These are phyloP conservation scores for Palythoa caribaeorum DNA, from an alignment of 92 coral and sea anemone species.

Conservation along the genomic window DNA sequence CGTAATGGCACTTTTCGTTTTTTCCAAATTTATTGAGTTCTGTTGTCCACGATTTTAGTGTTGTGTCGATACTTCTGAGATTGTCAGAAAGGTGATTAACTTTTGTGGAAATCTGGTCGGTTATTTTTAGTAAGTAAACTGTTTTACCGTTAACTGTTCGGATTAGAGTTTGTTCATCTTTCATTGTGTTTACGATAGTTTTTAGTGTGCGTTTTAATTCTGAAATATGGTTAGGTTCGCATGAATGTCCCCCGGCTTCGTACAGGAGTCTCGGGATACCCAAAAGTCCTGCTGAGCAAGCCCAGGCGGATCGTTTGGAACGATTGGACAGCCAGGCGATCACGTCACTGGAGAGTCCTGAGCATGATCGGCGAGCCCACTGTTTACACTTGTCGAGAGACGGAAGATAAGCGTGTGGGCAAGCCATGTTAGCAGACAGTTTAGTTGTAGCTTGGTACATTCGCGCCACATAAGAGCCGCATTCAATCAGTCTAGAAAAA, in stretches of 20 bases:
- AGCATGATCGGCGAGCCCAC: not conserved
- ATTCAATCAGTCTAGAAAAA: not conserved
- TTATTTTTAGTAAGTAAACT: slow-evolving; percentile 12
- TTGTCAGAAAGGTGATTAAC: not conserved
- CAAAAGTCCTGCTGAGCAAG: no score
- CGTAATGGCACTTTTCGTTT: slow-evolving; percentile 19
- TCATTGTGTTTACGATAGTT: no score
- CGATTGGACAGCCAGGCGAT: no score
- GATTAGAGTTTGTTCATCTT: no score
- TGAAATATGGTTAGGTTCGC: no score
- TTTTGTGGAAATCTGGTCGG: slow-evolving; percentile 48
- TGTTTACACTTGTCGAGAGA: not conserved
- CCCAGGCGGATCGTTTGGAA: no score
- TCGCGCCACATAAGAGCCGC: not conserved
- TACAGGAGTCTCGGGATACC: no score
- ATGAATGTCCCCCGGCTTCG: no score
- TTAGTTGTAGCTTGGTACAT: no score
- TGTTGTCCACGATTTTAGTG: not conserved
- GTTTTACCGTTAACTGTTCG: not conserved
- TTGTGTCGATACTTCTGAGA: not conserved
- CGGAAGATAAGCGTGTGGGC: not conserved
- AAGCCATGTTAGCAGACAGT: no score
- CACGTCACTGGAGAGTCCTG: not conserved
- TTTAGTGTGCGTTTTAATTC: no score
- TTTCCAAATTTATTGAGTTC: slow-evolving; percentile 31